A percentile compares a stretch with the other conserved stretches of the same genome.
These are phyloP conservation scores for Platycheirus albimanus DNA, from an alignment of 2,888 invertebrate species.

Conservation along the genomic window DNA sequence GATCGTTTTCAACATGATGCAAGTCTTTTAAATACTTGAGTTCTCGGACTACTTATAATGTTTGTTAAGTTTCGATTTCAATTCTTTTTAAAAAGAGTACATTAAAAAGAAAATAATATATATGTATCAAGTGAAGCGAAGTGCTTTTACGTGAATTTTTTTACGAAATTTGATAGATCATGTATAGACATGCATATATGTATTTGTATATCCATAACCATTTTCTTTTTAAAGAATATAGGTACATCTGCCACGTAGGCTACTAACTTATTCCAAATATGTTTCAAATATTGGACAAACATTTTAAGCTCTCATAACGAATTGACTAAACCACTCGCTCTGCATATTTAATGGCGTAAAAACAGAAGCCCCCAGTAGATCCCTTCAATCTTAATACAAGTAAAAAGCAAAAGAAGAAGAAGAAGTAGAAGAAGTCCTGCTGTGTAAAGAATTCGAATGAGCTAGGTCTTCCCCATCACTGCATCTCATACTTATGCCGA, in stretches of 20 bases:
- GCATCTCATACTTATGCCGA: not conserved
- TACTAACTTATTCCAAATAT: slow-evolving; percentile 25
- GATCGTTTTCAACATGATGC: too few relatives aligned
- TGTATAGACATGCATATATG: too few relatives aligned
- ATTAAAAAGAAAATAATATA: too few relatives aligned
- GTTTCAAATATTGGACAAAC: slow-evolving; percentile 33
- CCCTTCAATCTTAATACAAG: slow-evolving; percentile 32
- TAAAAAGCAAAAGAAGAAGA: slow-evolving; percentile 15
- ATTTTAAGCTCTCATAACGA: slow-evolving; percentile 62
- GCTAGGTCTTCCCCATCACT: slow-evolving; percentile 11
- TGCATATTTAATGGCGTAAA: slow-evolving; percentile 39
- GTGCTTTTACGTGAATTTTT: too few relatives aligned
- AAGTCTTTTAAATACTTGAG: too few relatives aligned
- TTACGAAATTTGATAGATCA: not conserved
- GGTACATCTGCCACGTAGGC: not conserved
- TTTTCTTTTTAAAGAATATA: slow-evolving; percentile 1
- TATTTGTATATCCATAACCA: not conserved
- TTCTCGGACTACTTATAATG: too few relatives aligned
- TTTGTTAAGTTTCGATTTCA: too few relatives aligned
- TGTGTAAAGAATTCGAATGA: slow-evolving; percentile 63
- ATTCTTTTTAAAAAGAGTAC: too few relatives aligned
- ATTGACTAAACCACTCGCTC: slow-evolving; percentile 37
- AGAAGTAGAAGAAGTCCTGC: slow-evolving; percentile 5
- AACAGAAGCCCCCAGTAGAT: slow-evolving; percentile 15
- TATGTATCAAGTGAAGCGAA: too few relatives aligned